A percentile compares a stretch with the other conserved stretches of the same genome.
phyloP scores from a whole-genome alignment of 1,140 invertebrate species.

The Drosophila ogumai region DNA sequence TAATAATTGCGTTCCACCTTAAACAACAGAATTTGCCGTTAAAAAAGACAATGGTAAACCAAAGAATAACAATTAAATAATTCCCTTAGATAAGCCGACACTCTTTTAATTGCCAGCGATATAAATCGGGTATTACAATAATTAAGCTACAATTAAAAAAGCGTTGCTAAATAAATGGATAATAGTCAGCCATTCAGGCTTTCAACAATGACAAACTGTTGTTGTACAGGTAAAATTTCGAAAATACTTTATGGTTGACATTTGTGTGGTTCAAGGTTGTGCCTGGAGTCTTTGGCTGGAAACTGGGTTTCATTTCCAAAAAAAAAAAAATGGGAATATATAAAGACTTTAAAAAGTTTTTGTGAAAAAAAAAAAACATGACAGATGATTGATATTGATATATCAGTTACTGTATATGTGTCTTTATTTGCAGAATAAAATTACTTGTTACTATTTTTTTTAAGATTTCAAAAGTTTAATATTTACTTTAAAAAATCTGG shows the following conservation, averaged over 20 bases:
- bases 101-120: constrained; percentile 15
- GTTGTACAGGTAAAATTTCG: constrained; percentile 2
- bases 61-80: constrained; percentile 10
- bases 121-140: constrained; percentile 47
- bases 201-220: constrained; percentile 4
- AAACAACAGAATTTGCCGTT: constrained; percentile 6
- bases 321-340: background rate
- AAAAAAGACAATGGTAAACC: constrained; percentile 12
- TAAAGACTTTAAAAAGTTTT: no score
- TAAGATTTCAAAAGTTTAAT: background rate
- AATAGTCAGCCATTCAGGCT: constrained; percentile 15
- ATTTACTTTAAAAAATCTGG: constrained; percentile 18
- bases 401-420: background rate
- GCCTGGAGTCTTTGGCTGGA: background rate
- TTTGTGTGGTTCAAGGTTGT: constrained; percentile 15
- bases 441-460: background rate
- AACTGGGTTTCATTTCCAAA: constrained; percentile 4
- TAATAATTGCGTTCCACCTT: constrained; percentile 1
- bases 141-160: constrained; percentile 62
- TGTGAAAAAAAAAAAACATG: background rate
- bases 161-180: constrained; percentile 40
- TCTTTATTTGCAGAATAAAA: background rate
- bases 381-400: background rate
- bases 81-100: constrained; percentile 20
- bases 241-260: constrained; percentile 14